phyloP scores from a whole-genome alignment of 2,888 invertebrate species.

The Marronus borbonicus region DNA sequence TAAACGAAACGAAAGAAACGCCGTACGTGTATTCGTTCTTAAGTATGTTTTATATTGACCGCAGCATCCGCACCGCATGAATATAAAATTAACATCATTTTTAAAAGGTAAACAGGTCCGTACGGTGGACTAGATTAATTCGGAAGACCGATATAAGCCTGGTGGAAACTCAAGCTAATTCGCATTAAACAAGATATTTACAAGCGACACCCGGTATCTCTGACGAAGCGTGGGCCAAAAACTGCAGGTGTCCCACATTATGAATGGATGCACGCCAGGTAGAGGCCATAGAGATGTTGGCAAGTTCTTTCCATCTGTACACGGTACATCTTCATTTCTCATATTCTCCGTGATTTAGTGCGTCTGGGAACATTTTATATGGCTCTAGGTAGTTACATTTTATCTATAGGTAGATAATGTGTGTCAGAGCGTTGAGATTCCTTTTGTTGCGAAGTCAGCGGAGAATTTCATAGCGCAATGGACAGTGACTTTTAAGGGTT shows the following conservation, averaged over 20 bases:
- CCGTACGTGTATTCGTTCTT: constrained; percentile 2
- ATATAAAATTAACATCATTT: constrained; percentile 45
- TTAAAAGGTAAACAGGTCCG: constrained; percentile 40
- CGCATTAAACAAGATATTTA: constrained; percentile 63
- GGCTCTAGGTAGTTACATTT: constrained; percentile 55
- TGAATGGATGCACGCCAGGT: constrained; percentile 45
- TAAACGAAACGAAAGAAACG: constrained; percentile 31
- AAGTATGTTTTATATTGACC: constrained; percentile 24
- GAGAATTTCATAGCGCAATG: constrained; percentile 1
- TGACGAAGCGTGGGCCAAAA: constrained; percentile 63
- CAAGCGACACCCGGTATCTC: constrained; percentile 63
- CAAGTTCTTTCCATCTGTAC: constrained; percentile 54
- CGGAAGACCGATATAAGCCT: constrained; percentile 48
- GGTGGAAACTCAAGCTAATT: constrained; percentile 53
- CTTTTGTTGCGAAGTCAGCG: constrained; percentile 21
- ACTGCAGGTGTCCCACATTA: constrained; percentile 57
- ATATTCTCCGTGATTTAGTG: constrained; percentile 55
- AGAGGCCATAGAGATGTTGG: constrained; percentile 59
- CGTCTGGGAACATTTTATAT: constrained; percentile 55
- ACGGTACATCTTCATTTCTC: constrained; percentile 63
- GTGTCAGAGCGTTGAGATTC: constrained; percentile 24
- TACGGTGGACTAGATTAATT: constrained; percentile 38
- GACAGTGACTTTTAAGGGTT: constrained; percentile 26
- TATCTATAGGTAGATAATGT: constrained; percentile 43
- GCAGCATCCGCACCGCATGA: constrained; percentile 12